Evolutionary conservation across 1,140 invertebrate species (phyloP), one percentile per base, ranked within the genome.

Genomic region (Cyphomyrmex costatus): DNA sequence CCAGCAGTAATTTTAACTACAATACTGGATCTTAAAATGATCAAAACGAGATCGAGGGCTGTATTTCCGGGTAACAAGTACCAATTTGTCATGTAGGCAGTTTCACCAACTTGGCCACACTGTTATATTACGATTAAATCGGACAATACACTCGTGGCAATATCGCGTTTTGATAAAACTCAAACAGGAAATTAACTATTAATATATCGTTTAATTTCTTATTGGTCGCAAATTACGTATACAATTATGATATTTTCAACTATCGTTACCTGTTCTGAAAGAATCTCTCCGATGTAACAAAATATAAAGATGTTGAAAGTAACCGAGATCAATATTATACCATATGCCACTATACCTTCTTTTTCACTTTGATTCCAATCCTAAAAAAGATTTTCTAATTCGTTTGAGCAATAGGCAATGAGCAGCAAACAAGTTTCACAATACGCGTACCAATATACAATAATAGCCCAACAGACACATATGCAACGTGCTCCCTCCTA

Each of bases 401-500:
- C 8, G 6, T 65, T 19, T 4, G 19, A 58, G 19, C 16, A 36
- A 63, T 12, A 36, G 49, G 53, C 46, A 51, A 46, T 27, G 14
- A 84, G 49, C 42, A 10, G 30, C 36, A 60, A 24, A 24, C 36
- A 42, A 56, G n/a, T 42, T 53, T 46, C 27, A 68, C 1, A 33
- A 49, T 63, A 19, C 33, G 19, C 88, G n/a, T 91, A 93, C 93
- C 90, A 83, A 88, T 24, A 94, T 89, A 10, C 91, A 91, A 68
- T 92, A 94, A 87, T 93, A 94, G 49, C 90, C 92, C 16, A 94
- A 84, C 30, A 93, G 90, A 71, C 93, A 94, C 68, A 93, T 93
- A 12, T 92, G 91, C 53, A 93, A 16, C 0, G 92, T 93, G 46
- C 92, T 93, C 2, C 93, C 92, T 8, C 91, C 66, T 58, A 94